These are phyloP conservation scores for Pseudolaguvia tuberculata DNA, from an alignment of 2,113 vertebrate species.

Conservation along the genomic window DNA sequence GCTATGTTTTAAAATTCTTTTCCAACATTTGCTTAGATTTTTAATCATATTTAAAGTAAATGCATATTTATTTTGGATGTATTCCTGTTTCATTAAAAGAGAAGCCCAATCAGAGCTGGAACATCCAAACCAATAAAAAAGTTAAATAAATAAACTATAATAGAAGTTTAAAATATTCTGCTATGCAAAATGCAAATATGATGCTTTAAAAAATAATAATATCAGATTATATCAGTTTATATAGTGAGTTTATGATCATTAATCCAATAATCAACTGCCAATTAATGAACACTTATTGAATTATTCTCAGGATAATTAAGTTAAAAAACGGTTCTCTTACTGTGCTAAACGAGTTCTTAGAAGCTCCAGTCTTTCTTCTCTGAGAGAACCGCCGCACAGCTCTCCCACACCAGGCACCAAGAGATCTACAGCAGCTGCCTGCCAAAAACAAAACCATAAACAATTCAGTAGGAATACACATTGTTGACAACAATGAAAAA, in stretches of 20 bases:
- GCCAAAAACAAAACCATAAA: constrained; percentile 24
- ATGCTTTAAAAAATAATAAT: not conserved
- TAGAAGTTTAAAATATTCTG: not conserved
- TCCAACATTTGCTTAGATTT: too few species aligned
- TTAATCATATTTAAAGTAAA: too few species aligned
- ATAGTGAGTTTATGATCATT: not conserved
- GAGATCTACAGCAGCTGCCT: constrained; percentile 94
- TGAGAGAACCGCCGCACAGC: constrained; percentile 88
- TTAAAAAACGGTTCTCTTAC: constrained; percentile 60
- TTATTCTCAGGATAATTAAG: too few species aligned
- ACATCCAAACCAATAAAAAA: not conserved
- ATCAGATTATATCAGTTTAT: too few species aligned
- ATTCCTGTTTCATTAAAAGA: not conserved
- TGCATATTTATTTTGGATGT: not conserved
- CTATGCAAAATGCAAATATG: not conserved
- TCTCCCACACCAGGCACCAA: constrained; percentile 90
- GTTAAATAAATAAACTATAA: not conserved
- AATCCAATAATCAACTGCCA: not conserved
- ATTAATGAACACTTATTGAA: too few species aligned
- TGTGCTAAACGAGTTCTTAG: constrained; percentile 74
- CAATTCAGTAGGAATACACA: constrained; percentile 23
- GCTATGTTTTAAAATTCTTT: not conserved
- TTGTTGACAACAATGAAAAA: constrained; percentile 17
- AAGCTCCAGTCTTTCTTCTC: constrained; percentile 83
- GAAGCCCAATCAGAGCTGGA: not conserved